phyloP scores from a whole-genome alignment of 1,140 invertebrate species.

The Eueides isabella region DNA sequence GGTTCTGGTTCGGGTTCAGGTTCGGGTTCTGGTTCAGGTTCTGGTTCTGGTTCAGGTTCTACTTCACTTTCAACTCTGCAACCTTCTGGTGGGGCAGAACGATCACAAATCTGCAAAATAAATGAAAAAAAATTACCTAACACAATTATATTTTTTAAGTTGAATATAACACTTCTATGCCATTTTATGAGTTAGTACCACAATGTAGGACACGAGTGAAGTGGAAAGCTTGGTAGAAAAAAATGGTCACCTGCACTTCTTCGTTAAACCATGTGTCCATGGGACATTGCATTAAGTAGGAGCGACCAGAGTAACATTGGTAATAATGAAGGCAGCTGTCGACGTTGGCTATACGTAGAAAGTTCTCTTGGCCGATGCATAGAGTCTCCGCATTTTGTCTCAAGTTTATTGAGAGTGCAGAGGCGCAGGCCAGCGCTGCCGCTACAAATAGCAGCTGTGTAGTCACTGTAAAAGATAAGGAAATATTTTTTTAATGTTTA shows the following conservation, averaged over 20 bases:
- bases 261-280: constrained; percentile 74
- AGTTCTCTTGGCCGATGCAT: constrained; percentile 71
- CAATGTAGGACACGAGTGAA: too few relatives aligned
- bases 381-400: constrained; percentile 79
- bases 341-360: constrained; percentile 67
- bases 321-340: constrained; percentile 68
- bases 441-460: constrained; percentile 52
- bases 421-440: constrained; percentile 57
- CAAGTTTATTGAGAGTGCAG: constrained; percentile 68
- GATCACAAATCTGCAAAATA: constrained; percentile 67
- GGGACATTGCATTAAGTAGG: constrained; percentile 73
- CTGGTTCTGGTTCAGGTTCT: constrained; percentile 44
- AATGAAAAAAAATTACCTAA: background rate
- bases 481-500: background rate
- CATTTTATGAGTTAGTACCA: too few relatives aligned
- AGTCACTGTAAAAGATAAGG: constrained; percentile 43
- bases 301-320: constrained; percentile 68
- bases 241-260: constrained; percentile 59
- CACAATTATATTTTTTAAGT: too few relatives aligned
- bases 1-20: constrained; percentile 51
- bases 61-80: constrained; percentile 54
- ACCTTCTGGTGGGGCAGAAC: constrained; percentile 52
- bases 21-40: constrained; percentile 47
- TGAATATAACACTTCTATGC: too few relatives aligned
- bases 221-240: background rate